phyloP scores from a whole-genome alignment of 2,113 vertebrate species.

The Calidris pygmaea region DNA sequence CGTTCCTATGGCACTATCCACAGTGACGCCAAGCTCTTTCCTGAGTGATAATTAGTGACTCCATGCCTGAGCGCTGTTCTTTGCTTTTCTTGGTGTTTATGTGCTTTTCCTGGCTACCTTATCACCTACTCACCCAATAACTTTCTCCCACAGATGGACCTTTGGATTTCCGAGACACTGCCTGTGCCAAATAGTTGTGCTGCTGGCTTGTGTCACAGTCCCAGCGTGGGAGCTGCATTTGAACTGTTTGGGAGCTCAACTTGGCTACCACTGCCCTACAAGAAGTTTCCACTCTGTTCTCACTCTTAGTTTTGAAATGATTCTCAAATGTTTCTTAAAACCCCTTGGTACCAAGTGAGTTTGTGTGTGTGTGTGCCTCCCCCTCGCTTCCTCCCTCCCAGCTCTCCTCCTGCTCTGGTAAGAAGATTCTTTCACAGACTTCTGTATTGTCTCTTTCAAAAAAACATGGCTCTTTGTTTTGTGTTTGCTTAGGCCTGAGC shows the following conservation, averaged over 20 bases:
- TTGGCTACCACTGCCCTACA: conserved; percentile 14
- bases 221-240: conserved; percentile 13
- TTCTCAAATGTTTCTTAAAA: conserved; percentile 6
- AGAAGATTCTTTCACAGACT: background rate
- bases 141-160: conserved; percentile 42
- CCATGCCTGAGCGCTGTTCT: background rate
- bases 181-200: conserved; percentile 23
- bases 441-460: background rate
- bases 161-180: background rate
- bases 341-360: background rate
- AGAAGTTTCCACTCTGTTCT: conserved; percentile 26
- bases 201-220: conserved; percentile 32
- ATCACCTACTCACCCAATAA: conserved; percentile 43
- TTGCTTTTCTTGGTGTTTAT: conserved; percentile 29
- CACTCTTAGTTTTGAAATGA: background rate
- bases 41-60: background rate
- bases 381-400: background rate
- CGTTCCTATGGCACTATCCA: background rate
- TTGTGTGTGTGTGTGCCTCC: background rate
- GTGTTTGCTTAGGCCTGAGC: background rate
- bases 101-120: conserved; percentile 58
- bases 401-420: background rate
- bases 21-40: background rate
- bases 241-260: background rate
- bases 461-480: background rate